Evolutionary conservation across 2,113 vertebrate genomes (phyloP).

Genomic region (Promerops cafer): DNA sequence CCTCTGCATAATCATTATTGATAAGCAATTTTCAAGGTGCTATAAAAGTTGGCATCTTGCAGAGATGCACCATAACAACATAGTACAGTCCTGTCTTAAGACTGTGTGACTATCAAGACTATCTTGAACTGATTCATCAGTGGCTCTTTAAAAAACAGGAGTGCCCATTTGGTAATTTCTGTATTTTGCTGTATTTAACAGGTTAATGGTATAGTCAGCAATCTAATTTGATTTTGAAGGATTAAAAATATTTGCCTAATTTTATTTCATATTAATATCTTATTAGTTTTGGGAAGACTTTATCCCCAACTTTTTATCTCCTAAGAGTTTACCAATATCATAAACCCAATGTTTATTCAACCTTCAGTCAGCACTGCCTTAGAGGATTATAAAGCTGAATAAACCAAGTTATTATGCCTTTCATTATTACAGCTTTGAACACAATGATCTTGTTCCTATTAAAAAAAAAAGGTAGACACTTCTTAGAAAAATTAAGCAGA

Average conservation of each 20-base stretch:
- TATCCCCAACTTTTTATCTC: not conserved
- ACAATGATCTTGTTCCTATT: not conserved
- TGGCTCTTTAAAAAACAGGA: not conserved
- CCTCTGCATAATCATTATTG: not conserved
- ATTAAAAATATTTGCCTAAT: not conserved
- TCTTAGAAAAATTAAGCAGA: not conserved
- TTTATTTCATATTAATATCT: not conserved
- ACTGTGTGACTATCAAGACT: not conserved
- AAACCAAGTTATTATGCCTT: not conserved
- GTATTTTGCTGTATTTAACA: not conserved
- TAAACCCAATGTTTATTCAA: conserved; percentile 17
- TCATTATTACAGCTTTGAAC: conserved; percentile 1
- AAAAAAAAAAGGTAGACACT: not conserved
- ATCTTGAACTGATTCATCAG: not conserved
- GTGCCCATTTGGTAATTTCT: not conserved
- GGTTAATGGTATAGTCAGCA: not conserved
- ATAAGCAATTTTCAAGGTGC: not conserved
- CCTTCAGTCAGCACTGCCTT: not conserved
- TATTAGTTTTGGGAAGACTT: not conserved
- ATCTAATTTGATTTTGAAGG: not conserved
- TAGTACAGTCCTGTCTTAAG: not conserved
- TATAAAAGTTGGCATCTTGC: not conserved
- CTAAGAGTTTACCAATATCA: not conserved
- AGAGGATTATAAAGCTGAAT: conserved; percentile 37
- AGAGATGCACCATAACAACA: not conserved